Base-by-base conservation (phyloP, 1,140 invertebrate species). In the Phortica variegata region DNA sequence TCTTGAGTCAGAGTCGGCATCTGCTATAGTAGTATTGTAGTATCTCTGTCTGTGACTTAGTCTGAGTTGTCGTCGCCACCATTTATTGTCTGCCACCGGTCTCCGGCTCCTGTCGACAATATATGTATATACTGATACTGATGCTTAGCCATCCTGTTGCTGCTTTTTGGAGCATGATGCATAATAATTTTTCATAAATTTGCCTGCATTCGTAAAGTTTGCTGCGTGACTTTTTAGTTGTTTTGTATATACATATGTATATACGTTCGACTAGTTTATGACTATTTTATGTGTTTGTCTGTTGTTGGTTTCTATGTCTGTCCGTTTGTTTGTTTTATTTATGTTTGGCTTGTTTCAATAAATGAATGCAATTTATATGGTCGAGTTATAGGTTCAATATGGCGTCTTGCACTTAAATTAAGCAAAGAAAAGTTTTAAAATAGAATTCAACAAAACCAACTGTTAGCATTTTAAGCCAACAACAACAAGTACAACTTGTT, bases 1-100 rank as follows among this genome's bases (percentile, higher is more conserved):
- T n/a, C n/a, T n/a, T n/a, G n/a, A n/a, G n/a, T n/a, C n/a, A n/a
- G n/a, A n/a, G n/a, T n/a, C n/a, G n/a, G n/a, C n/a, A n/a, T n/a
- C n/a, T n/a, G n/a, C n/a, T n/a, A n/a, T n/a, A n/a, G n/a, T n/a
- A 65, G 49, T 58, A 65, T 65, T 65, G 57, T 52, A 55, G 65
- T 43, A 53, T 54, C 63, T 60, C n/a, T 57, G 54, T 57, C 50
- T 45, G 41, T 39, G 23, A 21, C 43, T 41, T 18, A 38, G 32
- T 18, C n/a, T 13, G 38, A 6, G 17, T 19, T 15, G 16, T 44
- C 10, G 32, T 3, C 16, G n/a, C n/a, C n/a, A 21, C 10, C 19
- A 43, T 45, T 56, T 47, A 17, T 23, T 47, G 7, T 20, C 36
- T 20, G 32, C 3, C 5, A 32, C 39, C 19, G 12, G 12, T 29